Evolutionary conservation across 2,888 invertebrate species (phyloP).

Genomic region (Oithona nana): DNA sequence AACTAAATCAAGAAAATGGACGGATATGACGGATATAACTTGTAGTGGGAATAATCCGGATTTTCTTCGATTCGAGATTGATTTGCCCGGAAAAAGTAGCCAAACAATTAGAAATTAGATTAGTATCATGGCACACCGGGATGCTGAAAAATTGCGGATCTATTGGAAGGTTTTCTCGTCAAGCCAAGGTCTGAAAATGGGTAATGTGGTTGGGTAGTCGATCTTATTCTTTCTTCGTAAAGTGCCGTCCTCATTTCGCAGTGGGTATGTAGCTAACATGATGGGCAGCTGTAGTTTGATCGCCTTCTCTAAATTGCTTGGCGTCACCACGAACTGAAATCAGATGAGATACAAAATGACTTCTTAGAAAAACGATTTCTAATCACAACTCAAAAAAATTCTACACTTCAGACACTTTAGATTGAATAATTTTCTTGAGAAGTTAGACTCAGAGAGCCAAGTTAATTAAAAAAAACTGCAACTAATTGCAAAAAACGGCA

Average conservation of each 20-base stretch:
- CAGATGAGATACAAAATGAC: not conserved
- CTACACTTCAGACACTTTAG: not conserved
- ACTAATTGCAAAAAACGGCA: no score
- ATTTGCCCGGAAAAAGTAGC: not conserved
- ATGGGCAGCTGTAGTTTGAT: constrained; percentile 79
- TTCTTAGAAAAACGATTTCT: not conserved
- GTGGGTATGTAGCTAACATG: constrained; percentile 74
- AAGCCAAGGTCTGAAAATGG: constrained; percentile 54
- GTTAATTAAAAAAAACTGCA: no score
- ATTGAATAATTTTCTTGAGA: not conserved
- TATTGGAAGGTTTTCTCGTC: constrained; percentile 19
- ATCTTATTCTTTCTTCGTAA: constrained; percentile 46
- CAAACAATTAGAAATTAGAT: not conserved
- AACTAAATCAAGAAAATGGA: no score
- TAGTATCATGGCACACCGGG: not conserved
- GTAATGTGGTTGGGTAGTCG: constrained; percentile 78
- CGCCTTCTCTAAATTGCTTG: constrained; percentile 75
- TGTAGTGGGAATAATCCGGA: no score
- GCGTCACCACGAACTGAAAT: constrained; percentile 63
- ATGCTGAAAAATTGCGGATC: not conserved
- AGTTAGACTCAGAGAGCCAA: not conserved
- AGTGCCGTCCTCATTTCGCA: constrained; percentile 44
- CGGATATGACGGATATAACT: no score
- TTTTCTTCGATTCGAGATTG: no score
- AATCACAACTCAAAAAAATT: not conserved